Conservation (phyloP, 2,113 vertebrate genomes). For the Rutilus rutilus region DNA sequence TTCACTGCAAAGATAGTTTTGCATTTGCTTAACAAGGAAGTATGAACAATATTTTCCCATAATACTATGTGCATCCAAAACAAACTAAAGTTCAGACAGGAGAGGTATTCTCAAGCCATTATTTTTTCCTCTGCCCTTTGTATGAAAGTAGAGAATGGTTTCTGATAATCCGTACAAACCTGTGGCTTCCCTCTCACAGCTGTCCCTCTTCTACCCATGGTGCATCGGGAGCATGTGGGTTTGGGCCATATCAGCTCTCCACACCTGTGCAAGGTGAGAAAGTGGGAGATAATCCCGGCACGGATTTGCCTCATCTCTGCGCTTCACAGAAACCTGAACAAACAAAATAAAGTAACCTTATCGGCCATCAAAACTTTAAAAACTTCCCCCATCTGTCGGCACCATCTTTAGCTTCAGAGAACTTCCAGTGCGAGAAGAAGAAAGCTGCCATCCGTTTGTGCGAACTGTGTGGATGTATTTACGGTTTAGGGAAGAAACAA, state of each 20-base stretch:
- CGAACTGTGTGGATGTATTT: background rate
- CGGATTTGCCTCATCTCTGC: conserved; percentile 64
- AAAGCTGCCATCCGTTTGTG: background rate
- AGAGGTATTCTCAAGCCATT: background rate
- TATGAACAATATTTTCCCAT: background rate
- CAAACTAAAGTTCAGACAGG: background rate
- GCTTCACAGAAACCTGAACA: conserved; percentile 52
- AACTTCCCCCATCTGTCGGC: background rate
- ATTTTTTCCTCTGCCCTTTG: background rate
- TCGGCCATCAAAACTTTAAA: conserved; percentile 35
- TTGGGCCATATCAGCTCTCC: conserved; percentile 62
- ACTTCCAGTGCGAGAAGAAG: conserved; percentile 26
- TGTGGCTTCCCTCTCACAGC: conserved; percentile 1
- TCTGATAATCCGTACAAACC: background rate
- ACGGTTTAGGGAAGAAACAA: background rate
- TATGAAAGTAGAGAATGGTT: background rate
- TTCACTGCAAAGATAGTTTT: background rate
- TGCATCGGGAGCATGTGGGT: conserved; percentile 53
- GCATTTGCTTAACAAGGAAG: background rate
- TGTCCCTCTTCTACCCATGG: conserved; percentile 42
- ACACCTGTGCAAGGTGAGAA: conserved; percentile 67
- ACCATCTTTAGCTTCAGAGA: conserved; percentile 32
- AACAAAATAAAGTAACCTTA: conserved; percentile 50
- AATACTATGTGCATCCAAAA: background rate
- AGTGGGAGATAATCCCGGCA: conserved; percentile 60